Evolutionary conservation across 2,888 invertebrate genomes (phyloP).

Genomic region (Fragum sueziense): DNA sequence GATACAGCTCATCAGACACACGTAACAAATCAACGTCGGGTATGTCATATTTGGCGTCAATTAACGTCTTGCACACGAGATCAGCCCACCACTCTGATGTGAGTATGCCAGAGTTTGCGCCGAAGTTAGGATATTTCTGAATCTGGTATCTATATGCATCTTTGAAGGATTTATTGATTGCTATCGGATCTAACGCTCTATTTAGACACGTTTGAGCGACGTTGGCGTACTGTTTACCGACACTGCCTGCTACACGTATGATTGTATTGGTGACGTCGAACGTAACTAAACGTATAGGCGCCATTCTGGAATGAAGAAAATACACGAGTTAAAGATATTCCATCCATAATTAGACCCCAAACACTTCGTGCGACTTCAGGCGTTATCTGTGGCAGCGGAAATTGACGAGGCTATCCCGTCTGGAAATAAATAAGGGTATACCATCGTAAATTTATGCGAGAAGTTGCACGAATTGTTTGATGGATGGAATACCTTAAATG

Average conservation of each 20-base stretch:
- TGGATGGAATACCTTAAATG: slow-evolving; percentile 88
- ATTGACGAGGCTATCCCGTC: too few species aligned
- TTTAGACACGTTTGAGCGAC: slow-evolving; percentile 88
- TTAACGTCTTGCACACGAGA: slow-evolving; percentile 87
- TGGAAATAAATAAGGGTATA: too few species aligned
- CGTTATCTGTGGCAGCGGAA: too few species aligned
- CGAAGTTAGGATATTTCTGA: slow-evolving; percentile 91
- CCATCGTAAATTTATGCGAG: too few species aligned
- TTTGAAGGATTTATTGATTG: slow-evolving; percentile 86
- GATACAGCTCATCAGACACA: slow-evolving; percentile 79
- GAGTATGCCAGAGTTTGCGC: slow-evolving; percentile 88
- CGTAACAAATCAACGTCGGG: slow-evolving; percentile 59
- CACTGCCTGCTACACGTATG: slow-evolving; percentile 87
- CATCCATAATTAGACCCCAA: too few species aligned
- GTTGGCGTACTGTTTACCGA: slow-evolving; percentile 89
- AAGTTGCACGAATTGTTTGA: slow-evolving; percentile 91
- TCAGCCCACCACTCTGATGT: slow-evolving; percentile 90
- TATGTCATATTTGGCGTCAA: slow-evolving; percentile 76
- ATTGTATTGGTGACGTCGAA: slow-evolving; percentile 95
- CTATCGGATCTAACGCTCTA: slow-evolving; percentile 84
- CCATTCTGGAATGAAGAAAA: slow-evolving; percentile 50
- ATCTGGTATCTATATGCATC: slow-evolving; percentile 87
- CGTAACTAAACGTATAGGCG: slow-evolving; percentile 85
- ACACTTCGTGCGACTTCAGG: too few species aligned
- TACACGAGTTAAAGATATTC: too few species aligned